These are phyloP conservation scores for Gastrophryne carolinensis DNA, from an alignment of 2,797 vertebrate species.

Conservation along the genomic window DNA sequence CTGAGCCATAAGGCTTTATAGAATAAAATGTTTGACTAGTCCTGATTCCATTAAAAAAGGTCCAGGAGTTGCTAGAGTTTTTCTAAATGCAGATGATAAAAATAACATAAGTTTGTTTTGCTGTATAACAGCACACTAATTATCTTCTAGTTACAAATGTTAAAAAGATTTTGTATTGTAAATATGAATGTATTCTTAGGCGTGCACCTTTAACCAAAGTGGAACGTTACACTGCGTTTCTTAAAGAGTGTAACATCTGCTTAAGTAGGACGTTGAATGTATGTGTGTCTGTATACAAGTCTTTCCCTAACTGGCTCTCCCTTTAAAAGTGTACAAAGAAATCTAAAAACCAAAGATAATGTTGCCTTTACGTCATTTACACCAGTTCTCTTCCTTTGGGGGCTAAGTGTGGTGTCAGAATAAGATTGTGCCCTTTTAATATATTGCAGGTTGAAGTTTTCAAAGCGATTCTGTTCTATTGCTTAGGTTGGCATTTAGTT, in stretches of 20 bases:
- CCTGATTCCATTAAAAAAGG: neutral
- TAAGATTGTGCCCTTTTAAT: neutral
- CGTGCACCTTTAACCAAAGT: conserved; percentile 5
- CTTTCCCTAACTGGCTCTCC: conserved; percentile 41
- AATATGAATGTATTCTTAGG: neutral
- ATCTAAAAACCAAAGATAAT: conserved; percentile 69
- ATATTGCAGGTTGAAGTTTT: neutral
- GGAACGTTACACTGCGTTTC: neutral
- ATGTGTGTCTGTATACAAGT: conserved; percentile 2
- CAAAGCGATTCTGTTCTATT: neutral
- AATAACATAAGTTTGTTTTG: neutral
- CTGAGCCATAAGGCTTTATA: too few species aligned
- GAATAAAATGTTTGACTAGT: too few species aligned
- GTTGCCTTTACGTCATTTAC: neutral
- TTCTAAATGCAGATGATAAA: neutral
- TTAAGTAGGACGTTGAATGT: conserved; percentile 12
- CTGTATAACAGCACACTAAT: neutral
- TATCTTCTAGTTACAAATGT: neutral
- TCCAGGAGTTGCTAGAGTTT: neutral
- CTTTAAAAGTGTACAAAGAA: conserved; percentile 31
- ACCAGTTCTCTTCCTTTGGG: neutral
- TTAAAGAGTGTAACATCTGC: neutral
- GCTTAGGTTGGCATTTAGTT: neutral
- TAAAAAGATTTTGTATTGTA: neutral
- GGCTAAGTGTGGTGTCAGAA: neutral